Base-by-base conservation (phyloP, 1,140 invertebrate genomes). In the Lerema accius region DNA sequence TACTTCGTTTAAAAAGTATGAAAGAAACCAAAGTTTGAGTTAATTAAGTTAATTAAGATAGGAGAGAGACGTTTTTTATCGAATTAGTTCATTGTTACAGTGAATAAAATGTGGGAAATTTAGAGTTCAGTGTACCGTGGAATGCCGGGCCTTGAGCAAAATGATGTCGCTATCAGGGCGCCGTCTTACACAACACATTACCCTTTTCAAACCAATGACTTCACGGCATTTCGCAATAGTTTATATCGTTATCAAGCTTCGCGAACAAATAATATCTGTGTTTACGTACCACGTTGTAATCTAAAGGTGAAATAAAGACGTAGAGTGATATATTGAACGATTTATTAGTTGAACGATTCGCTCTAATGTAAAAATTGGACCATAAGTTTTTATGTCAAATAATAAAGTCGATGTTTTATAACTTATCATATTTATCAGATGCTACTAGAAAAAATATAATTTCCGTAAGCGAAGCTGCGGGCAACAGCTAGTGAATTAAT, bases 121-220 rank as follows among this genome's bases (percentile, higher is more conserved):
- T 23, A 26, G 16, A 46, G 11, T 37, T 37, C 2, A 1, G 46
- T 15, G 10, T 14, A 15, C 9, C 19, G 16, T 16, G 14, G 1
- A 1, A 42, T 14, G 2, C 11, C 40, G 9, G 40, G 37, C 50
- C 7, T 53, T 40, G 9, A 19, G 9, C 40, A 58, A 45, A 45
- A 46, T 46, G 55, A 58, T 58, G 15, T 58, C n/a, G 42, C 55
- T 46, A 45, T 58, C 26, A n/a, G 55, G 15, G 32, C 42, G 55
- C 45, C 43, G 42, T 46, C 15, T 59, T 46, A 40, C 32, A 48
- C 56, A 48, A 48, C 11, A 59, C 43, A 59, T 59, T 59, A 59
- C 56, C 28, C 43, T 48, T 59, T 37, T 19, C 56, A 48, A 28
- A 26, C 42, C 42, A 46, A 59, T 59, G 56, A 59, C 15, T 59